phyloP scores from a whole-genome alignment of 1,140 invertebrate genomes.

The Drosophila watanabei region DNA sequence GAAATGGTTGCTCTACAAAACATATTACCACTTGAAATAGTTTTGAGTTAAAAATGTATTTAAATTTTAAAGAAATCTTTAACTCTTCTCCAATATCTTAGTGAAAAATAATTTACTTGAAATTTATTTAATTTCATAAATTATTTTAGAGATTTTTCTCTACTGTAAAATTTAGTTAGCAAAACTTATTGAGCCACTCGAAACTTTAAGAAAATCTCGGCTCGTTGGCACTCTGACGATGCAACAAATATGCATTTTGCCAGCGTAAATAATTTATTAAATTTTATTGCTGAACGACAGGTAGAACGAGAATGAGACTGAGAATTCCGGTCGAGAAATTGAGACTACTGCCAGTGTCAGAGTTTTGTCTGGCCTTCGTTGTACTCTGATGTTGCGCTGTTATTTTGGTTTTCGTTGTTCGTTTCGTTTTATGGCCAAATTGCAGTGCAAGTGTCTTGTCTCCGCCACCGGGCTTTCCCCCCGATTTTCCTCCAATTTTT shows the following conservation, averaged over 20 bases:
- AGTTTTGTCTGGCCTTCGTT: slow-evolving; percentile 55
- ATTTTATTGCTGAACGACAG: slow-evolving; percentile 76
- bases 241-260: slow-evolving; percentile 70
- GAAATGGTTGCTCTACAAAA: slow-evolving; percentile 6
- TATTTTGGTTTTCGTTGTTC: slow-evolving; percentile 42
- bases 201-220: slow-evolving; percentile 46
- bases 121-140: neutral
- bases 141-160: neutral
- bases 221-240: slow-evolving; percentile 7
- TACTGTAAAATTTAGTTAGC: neutral
- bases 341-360: slow-evolving; percentile 58
- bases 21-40: neutral
- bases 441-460: slow-evolving; percentile 60
- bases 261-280: slow-evolving; percentile 75
- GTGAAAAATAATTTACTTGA: neutral
- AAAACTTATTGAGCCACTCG: slow-evolving; percentile 33
- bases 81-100: neutral
- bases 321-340: slow-evolving; percentile 32
- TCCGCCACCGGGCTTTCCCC: neutral
- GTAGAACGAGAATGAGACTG: slow-evolving; percentile 20
- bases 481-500: neutral
- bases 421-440: slow-evolving; percentile 48
- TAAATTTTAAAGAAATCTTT: neutral
- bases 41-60: neutral
- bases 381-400: slow-evolving; percentile 27